A percentile compares a stretch with the other conserved stretches of the same genome.
These are phyloP conservation scores for Axinella damicornis DNA, from an alignment of 37 sponge, comb jelly and placozoan genomes.

Conservation along the genomic window DNA sequence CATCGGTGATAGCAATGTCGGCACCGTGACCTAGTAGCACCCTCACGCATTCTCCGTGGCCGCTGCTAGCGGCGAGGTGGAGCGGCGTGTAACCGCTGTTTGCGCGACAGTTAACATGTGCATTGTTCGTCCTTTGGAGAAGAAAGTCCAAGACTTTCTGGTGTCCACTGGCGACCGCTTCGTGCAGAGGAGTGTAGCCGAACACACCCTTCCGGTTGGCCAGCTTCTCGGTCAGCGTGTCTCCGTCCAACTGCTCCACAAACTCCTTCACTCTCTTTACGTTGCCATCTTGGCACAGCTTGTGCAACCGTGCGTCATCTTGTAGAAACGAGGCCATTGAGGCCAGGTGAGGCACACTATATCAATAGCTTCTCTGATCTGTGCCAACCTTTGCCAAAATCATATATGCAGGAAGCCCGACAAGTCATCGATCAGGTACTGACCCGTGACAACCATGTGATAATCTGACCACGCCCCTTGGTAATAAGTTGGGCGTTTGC, in stretches of 20 bases:
- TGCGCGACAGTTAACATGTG: constrained; percentile 38
- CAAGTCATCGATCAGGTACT: too few relatives aligned
- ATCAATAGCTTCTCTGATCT: too few relatives aligned
- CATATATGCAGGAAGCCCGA: too few relatives aligned
- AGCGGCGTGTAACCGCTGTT: constrained; percentile 77
- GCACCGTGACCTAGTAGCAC: constrained; percentile 57
- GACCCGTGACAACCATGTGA: too few relatives aligned
- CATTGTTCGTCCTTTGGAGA: constrained; percentile 12
- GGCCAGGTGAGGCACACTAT: too few relatives aligned
- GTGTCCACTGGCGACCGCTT: constrained; percentile 63
- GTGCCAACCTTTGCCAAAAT: too few relatives aligned
- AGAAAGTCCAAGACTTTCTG: constrained; percentile 33
- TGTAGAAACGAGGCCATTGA: neutral
- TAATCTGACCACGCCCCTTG: too few relatives aligned
- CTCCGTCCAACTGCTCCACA: constrained; percentile 4
- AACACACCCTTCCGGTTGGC: constrained; percentile 56
- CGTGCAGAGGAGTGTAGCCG: constrained; percentile 90
- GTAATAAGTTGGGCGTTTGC: neutral
- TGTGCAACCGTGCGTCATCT: constrained; percentile 58
- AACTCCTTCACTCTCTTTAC: constrained; percentile 35
- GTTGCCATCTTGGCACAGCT: constrained; percentile 66
- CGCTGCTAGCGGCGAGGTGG: constrained; percentile 75
- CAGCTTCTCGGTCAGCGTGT: constrained; percentile 12
- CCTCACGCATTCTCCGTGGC: constrained; percentile 67
- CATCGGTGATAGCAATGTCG: constrained; percentile 58